A percentile compares a stretch with the other conserved stretches of the same genome.
These are phyloP conservation scores for Clusia tigrina DNA, from an alignment of 2,888 invertebrate species.

Conservation along the genomic window DNA sequence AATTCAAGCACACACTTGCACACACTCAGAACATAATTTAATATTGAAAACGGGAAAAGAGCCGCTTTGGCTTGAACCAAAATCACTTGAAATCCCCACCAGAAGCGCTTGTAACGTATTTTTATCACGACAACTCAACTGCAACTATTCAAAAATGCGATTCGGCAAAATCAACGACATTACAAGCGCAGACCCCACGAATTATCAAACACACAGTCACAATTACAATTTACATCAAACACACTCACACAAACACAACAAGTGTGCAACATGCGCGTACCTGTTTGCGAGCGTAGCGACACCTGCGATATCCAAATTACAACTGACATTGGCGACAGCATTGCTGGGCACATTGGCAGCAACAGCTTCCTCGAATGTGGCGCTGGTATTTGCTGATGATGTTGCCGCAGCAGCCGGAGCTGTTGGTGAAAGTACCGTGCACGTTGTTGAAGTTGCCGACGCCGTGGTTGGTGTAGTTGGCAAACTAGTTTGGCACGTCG, in stretches of 20 bases:
- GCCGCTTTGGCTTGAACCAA: background rate
- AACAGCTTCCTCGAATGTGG: conserved; percentile 37
- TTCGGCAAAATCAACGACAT: background rate
- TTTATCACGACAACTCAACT: background rate
- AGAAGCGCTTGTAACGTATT: background rate
- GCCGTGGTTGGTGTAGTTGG: conserved; percentile 39
- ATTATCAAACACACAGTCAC: background rate
- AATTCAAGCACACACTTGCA: no score
- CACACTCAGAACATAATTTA: no score
- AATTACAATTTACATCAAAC: no score
- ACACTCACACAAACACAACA: conserved; percentile 8
- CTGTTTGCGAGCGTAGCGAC: conserved; percentile 57
- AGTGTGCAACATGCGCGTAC: conserved; percentile 49
- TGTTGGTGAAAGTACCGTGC: conserved; percentile 22
- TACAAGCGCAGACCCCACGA: background rate
- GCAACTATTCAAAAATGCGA: background rate
- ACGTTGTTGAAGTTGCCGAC: conserved; percentile 24
- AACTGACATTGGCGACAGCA: conserved; percentile 45
- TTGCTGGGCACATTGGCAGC: conserved; percentile 48
- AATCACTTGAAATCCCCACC: background rate
- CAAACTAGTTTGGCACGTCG: conserved; percentile 22
- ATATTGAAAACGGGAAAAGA: no score
- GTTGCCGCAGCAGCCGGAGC: conserved; percentile 22
- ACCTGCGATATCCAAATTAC: conserved; percentile 63
- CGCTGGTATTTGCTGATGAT: conserved; percentile 31